phyloP scores from a whole-genome alignment of 2,797 vertebrate species.

The Muscicapa comitata region DNA sequence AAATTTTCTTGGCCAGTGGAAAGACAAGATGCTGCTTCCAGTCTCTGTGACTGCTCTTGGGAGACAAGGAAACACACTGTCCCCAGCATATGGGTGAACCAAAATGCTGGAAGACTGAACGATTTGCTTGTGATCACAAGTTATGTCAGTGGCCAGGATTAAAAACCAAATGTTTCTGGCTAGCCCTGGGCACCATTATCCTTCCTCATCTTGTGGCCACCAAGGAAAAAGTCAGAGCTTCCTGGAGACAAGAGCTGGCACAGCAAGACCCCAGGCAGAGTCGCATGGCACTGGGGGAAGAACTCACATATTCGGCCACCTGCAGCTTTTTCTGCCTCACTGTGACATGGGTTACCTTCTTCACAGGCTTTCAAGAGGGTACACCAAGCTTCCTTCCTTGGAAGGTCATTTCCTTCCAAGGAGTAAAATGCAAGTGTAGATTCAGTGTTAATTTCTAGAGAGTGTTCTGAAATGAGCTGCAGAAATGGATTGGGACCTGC shows the following conservation, averaged over 20 bases:
- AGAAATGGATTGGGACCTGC: background rate
- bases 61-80: background rate
- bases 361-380: background rate
- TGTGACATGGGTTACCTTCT: background rate
- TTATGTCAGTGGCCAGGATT: background rate
- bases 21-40: constrained; percentile 31
- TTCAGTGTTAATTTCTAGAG: background rate
- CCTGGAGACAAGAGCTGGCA: background rate
- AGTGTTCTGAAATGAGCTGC: background rate
- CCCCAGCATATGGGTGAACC: background rate
- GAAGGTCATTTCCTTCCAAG: background rate
- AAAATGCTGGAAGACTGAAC: background rate
- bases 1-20: constrained; percentile 44
- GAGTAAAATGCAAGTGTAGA: background rate
- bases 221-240: constrained; percentile 31
- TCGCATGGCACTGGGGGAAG: rapidly evolving
- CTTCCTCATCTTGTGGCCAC: background rate
- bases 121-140: background rate
- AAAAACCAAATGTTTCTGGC: background rate
- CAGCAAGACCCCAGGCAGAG: background rate
- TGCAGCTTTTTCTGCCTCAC: background rate
- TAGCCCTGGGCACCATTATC: background rate
- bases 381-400: background rate
- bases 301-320: background rate
- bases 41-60: background rate